phyloP scores from a whole-genome alignment of 2,113 vertebrate species.

The Actenoides lindsayi region DNA sequence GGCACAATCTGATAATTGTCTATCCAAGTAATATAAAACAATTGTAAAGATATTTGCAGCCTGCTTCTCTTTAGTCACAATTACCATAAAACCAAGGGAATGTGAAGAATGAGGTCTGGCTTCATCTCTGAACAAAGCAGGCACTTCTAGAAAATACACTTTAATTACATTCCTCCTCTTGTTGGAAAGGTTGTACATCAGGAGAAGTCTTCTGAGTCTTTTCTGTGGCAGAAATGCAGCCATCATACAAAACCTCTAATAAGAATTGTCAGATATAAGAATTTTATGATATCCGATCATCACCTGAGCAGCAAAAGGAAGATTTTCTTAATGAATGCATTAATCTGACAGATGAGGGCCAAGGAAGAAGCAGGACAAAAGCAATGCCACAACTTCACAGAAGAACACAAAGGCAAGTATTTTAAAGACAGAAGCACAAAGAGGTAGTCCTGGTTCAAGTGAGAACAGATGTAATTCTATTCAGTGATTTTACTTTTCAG shows the following conservation, averaged over 20 bases:
- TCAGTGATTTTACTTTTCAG: too few species aligned
- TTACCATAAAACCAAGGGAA: conserved; percentile 29
- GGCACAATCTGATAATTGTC: conserved; percentile 19
- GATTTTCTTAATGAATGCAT: neutral
- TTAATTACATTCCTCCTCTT: conserved; percentile 4
- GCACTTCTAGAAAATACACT: conserved; percentile 8
- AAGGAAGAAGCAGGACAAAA: neutral
- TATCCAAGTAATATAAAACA: conserved; percentile 51
- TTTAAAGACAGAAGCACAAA: neutral
- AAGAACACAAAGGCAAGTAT: neutral
- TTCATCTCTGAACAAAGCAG: neutral
- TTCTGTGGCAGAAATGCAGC: neutral
- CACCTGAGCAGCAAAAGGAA: neutral
- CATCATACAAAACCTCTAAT: neutral
- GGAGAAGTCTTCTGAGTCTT: conserved; percentile 12
- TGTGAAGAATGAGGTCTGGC: conserved; percentile 28
- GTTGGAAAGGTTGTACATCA: conserved; percentile 7
- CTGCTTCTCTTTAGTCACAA: neutral
- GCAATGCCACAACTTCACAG: accelerated
- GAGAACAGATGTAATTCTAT: too few species aligned
- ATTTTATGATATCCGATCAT: neutral
- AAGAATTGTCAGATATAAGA: neutral
- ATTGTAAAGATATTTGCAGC: conserved; percentile 37
- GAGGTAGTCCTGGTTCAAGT: too few species aligned
- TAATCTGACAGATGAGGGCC: neutral